Conservation (phyloP, 2,797 vertebrate genomes). For the Epinephelus coioides region DNA sequence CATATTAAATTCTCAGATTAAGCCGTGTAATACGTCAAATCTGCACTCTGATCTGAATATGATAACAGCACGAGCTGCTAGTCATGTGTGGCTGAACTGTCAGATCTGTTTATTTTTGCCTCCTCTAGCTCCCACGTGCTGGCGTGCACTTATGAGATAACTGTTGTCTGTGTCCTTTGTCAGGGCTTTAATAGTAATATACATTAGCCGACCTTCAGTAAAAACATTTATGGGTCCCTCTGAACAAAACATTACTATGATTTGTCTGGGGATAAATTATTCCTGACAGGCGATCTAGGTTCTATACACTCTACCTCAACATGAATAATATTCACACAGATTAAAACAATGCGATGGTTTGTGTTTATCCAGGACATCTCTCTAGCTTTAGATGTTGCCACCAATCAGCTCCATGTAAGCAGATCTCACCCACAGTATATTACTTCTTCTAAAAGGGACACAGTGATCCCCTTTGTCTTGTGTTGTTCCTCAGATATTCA, state of each 20-base stretch:
- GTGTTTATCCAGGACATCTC: slow-evolving; percentile 18
- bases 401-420: slow-evolving; percentile 40
- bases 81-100: slow-evolving; percentile 56
- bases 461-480: slow-evolving; percentile 37
- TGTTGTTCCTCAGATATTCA: slow-evolving; percentile 37
- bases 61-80: slow-evolving; percentile 38
- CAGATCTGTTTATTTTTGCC: slow-evolving; percentile 65
- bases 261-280: not conserved
- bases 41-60: slow-evolving; percentile 28
- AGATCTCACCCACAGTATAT: slow-evolving; percentile 25
- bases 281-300: not conserved
- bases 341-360: slow-evolving; percentile 10
- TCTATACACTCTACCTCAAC: not conserved
- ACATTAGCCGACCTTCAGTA: slow-evolving; percentile 44
- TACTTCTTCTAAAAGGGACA: slow-evolving; percentile 23
- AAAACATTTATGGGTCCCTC: not conserved
- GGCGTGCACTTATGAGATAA: slow-evolving; percentile 45
- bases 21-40: not conserved
- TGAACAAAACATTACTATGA: slow-evolving; percentile 1
- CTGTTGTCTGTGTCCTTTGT: slow-evolving; percentile 49
- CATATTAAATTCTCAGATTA: slow-evolving; percentile 9
- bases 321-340: slow-evolving; percentile 14
- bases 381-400: slow-evolving; percentile 10
- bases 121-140: slow-evolving; percentile 54
- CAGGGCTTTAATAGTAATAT: slow-evolving; percentile 44